Evolutionary conservation across 2,888 invertebrate genomes (phyloP).

Genomic region (Agriopis leucophaearia): DNA sequence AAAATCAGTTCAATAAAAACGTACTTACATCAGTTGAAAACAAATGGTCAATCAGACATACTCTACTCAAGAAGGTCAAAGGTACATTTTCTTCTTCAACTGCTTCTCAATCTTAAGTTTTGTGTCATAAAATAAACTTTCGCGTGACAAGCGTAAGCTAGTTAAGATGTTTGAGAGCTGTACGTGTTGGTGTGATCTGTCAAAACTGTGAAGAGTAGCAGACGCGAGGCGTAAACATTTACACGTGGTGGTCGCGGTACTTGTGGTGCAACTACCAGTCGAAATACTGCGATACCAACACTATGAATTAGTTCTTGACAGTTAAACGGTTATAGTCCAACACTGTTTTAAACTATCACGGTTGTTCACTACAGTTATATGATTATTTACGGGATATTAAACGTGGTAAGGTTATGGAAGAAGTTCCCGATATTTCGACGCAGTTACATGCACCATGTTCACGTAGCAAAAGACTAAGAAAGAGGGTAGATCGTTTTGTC

Average conservation of each 20-base stretch:
- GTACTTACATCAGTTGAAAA: constrained; percentile 43
- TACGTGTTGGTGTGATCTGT: constrained; percentile 68
- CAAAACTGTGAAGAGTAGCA: constrained; percentile 82
- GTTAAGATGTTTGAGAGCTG: constrained; percentile 38
- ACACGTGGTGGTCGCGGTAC: constrained; percentile 63
- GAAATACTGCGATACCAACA: neutral
- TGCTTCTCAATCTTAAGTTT: constrained; percentile 31
- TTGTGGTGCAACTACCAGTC: constrained; percentile 44
- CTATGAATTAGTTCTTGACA: neutral
- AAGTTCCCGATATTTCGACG: too few relatives aligned
- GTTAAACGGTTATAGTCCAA: neutral
- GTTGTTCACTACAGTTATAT: too few relatives aligned
- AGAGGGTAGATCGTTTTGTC: too few relatives aligned
- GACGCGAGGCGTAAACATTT: constrained; percentile 77
- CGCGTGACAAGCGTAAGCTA: neutral
- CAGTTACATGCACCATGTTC: too few relatives aligned
- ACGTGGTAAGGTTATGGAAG: too few relatives aligned
- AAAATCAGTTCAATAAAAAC: neutral
- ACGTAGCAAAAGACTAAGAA: too few relatives aligned
- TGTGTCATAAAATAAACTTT: constrained; percentile 37
- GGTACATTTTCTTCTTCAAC: constrained; percentile 1
- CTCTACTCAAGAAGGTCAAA: constrained; percentile 34
- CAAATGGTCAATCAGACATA: constrained; percentile 18
- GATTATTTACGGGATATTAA: too few relatives aligned
- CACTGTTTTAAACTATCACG: too few relatives aligned